Conservation (phyloP, 2,888 invertebrate species). For the Amphipoea lucens region DNA sequence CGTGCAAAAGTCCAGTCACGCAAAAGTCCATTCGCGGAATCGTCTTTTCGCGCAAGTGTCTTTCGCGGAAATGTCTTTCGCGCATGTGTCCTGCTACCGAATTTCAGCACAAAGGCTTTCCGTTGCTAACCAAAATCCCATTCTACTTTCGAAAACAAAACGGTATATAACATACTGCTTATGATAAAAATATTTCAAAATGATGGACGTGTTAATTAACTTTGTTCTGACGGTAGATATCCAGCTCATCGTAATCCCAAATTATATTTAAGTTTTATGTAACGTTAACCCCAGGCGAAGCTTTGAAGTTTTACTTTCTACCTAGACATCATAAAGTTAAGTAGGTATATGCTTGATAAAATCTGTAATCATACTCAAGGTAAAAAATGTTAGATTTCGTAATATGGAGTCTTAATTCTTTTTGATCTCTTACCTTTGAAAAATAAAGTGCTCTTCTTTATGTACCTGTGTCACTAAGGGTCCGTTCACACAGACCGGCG, state of each 20-base stretch:
- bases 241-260: slow-evolving; percentile 12
- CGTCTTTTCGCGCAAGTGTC: too few species aligned
- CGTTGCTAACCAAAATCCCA: too few species aligned
- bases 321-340: background rate
- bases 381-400: background rate
- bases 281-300: background rate
- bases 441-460: background rate
- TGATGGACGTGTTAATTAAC: slow-evolving; percentile 34
- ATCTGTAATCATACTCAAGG: background rate
- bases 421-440: background rate
- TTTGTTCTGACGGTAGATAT: slow-evolving; percentile 13
- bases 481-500: too few species aligned
- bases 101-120: background rate
- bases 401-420: background rate
- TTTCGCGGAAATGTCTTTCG: too few species aligned
- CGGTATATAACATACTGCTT: background rate
- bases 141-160: background rate
- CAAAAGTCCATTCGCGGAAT: too few species aligned
- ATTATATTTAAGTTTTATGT: slow-evolving; percentile 16
- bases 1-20: too few species aligned
- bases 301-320: background rate
- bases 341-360: background rate
- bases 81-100: too few species aligned
- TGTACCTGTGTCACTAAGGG: background rate
- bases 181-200: slow-evolving; percentile 13